A percentile compares a stretch with the other conserved stretches of the same genome.
These are phyloP conservation scores for Stenolophus ochropezus DNA, from an alignment of 2,888 invertebrate species.

Conservation along the genomic window DNA sequence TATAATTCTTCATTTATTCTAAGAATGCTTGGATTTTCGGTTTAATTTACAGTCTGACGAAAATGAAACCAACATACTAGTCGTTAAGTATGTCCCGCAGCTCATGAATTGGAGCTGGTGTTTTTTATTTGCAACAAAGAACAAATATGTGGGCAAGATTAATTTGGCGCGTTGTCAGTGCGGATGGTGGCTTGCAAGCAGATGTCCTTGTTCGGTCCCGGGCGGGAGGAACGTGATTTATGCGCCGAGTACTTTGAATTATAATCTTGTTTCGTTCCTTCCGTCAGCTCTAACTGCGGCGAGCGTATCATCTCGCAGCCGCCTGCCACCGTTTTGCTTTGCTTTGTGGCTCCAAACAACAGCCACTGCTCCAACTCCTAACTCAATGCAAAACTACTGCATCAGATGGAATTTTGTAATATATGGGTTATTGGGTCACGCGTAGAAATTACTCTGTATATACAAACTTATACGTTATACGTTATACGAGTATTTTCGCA, in stretches of 20 bases:
- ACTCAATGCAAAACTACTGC: conserved; percentile 20
- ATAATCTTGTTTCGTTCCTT: conserved; percentile 50
- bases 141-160: background rate
- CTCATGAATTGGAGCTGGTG: background rate
- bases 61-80: background rate
- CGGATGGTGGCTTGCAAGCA: background rate
- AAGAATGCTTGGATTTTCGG: too few relatives aligned
- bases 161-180: background rate
- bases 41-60: too few relatives aligned
- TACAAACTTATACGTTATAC: too few relatives aligned
- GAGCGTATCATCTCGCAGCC: conserved; percentile 29
- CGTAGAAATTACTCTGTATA: too few relatives aligned
- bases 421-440: conserved; percentile 22
- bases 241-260: conserved; percentile 47
- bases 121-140: background rate
- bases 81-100: background rate
- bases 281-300: conserved; percentile 40
- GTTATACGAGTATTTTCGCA: too few relatives aligned
- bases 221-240: conserved; percentile 46
- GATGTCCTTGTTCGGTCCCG: conserved; percentile 24
- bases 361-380: conserved; percentile 4
- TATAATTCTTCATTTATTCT: too few relatives aligned
- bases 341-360: conserved; percentile 33
- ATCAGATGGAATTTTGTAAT: conserved; percentile 38
- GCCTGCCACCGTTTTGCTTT: conserved; percentile 25